These are phyloP conservation scores for Cervus canadensis DNA, from an alignment of 2,113 vertebrate species.

Conservation along the genomic window DNA sequence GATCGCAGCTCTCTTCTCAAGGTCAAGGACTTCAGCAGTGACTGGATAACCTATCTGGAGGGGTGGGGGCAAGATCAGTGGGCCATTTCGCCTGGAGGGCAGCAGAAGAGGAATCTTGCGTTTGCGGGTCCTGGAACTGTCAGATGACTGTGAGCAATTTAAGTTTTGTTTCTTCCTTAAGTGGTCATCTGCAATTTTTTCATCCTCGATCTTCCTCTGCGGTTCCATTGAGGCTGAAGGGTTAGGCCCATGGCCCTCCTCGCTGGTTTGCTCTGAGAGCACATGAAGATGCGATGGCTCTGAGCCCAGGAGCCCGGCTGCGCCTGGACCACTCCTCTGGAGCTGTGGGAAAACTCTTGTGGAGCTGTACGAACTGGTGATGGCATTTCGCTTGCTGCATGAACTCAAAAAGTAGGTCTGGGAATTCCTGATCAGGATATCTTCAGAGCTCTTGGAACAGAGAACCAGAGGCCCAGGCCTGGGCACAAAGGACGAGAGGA, in stretches of 20 bases:
- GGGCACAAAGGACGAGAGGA: conserved; percentile 25
- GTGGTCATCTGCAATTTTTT: conserved; percentile 48
- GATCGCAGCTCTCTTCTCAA: conserved; percentile 84
- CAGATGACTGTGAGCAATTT: fast-evolving
- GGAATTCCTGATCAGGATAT: background rate
- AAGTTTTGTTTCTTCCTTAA: conserved; percentile 31
- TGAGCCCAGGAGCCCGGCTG: background rate
- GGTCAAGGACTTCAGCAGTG: conserved; percentile 89
- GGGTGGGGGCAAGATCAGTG: conserved; percentile 84
- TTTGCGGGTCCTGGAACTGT: conserved; percentile 80
- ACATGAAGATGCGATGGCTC: conserved; percentile 83
- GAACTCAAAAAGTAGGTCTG: background rate
- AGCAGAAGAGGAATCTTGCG: conserved; percentile 88
- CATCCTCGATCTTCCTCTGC: conserved; percentile 70
- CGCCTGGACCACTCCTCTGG: background rate
- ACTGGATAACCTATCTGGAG: conserved; percentile 86
- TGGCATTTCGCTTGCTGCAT: conserved; percentile 19
- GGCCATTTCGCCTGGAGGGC: conserved; percentile 74
- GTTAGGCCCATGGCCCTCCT: conserved; percentile 61
- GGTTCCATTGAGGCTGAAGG: conserved; percentile 75
- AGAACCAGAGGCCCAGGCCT: conserved; percentile 39
- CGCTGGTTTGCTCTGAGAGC: conserved; percentile 71
- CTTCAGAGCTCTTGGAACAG: background rate
- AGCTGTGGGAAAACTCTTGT: background rate
- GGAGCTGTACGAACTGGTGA: conserved; percentile 58